Percentiles rank a stretch among this genome's conserved stretches.
Conservation (phyloP, 2,888 invertebrate species). For the Rhamnusium bicolor region DNA sequence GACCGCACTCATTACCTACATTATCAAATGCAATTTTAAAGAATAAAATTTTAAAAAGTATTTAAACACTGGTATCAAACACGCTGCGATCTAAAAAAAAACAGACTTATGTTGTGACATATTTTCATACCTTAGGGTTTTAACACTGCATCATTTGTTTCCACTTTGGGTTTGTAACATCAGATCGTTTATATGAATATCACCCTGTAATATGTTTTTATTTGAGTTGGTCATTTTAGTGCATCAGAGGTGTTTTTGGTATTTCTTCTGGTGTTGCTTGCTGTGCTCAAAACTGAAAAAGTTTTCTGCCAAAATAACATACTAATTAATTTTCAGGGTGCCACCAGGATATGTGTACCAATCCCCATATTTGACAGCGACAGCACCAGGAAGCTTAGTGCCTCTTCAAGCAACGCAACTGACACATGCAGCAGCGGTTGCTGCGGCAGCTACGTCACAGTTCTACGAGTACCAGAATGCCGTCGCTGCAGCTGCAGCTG, state of each 20-base stretch:
- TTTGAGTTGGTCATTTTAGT: conserved; percentile 53
- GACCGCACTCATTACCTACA: too few relatives aligned
- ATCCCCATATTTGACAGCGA: conserved; percentile 80
- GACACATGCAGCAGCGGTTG: conserved; percentile 84
- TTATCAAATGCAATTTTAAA: too few relatives aligned
- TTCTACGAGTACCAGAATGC: conserved; percentile 84
- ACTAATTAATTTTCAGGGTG: conserved; percentile 73
- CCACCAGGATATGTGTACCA: conserved; percentile 86
- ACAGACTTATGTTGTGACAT: too few relatives aligned
- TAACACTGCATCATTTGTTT: conserved; percentile 4
- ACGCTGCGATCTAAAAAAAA: not conserved
- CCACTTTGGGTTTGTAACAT: conserved; percentile 7
- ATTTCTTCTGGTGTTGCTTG: conserved; percentile 69
- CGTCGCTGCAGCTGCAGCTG: conserved; percentile 78
- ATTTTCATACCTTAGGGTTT: not conserved
- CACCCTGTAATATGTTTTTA: conserved; percentile 38
- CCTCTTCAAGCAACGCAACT: conserved; percentile 79
- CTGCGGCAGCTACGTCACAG: conserved; percentile 85
- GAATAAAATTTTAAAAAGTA: too few relatives aligned
- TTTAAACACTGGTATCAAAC: not conserved
- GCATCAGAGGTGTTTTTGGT: conserved; percentile 63
- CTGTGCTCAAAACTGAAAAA: conserved; percentile 57
- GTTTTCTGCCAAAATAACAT: conserved; percentile 20
- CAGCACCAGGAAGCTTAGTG: conserved; percentile 78
- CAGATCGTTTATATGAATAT: conserved; percentile 1